A percentile compares a stretch with the other conserved stretches of the same genome.
Conservation (phyloP, 2,888 invertebrate species). For the Pseudococcus jackbeardsleyi region DNA sequence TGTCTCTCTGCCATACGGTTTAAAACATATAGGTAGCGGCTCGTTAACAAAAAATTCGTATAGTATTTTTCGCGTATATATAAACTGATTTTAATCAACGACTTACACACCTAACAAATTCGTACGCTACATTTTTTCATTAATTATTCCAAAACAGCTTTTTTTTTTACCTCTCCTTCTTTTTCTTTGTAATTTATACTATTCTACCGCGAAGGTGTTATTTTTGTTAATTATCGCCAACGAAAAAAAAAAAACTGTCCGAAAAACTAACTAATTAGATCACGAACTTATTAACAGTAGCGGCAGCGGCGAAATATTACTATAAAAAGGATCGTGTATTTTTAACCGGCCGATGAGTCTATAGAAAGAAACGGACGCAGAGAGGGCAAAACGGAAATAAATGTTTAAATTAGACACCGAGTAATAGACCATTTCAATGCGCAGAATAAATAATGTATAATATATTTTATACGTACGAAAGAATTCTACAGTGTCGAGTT, state of each 20-base stretch:
- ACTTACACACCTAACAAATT: conserved; percentile 39
- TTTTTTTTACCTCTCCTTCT: not conserved
- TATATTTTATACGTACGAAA: conserved; percentile 36
- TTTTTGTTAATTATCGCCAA: conserved; percentile 39
- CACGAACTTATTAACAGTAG: conserved; percentile 54
- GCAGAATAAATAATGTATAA: conserved; percentile 40
- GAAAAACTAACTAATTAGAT: conserved; percentile 54
- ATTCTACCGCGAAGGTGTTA: conserved; percentile 52
- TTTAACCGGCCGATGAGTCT: conserved; percentile 38
- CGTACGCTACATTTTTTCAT: conserved; percentile 51
- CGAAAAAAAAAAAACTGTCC: conserved; percentile 43
- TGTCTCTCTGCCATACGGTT: not conserved
- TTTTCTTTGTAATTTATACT: conserved; percentile 35
- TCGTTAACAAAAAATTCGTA: conserved; percentile 39
- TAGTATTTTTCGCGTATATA: conserved; percentile 39
- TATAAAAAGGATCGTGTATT: conserved; percentile 48
- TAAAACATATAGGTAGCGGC: not conserved
- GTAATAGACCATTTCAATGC: conserved; percentile 42
- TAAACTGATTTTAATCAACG: conserved; percentile 54
- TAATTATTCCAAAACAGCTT: conserved; percentile 44
- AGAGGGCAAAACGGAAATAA: conserved; percentile 25
- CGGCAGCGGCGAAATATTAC: not conserved
- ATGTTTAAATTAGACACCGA: conserved; percentile 53
- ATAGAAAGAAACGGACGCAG: not conserved
- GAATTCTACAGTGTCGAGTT: conserved; percentile 52